A percentile compares a stretch with the other conserved stretches of the same genome.
These are phyloP conservation scores for Barnardius zonarius DNA, from an alignment of 2,113 vertebrate species.

Conservation along the genomic window DNA sequence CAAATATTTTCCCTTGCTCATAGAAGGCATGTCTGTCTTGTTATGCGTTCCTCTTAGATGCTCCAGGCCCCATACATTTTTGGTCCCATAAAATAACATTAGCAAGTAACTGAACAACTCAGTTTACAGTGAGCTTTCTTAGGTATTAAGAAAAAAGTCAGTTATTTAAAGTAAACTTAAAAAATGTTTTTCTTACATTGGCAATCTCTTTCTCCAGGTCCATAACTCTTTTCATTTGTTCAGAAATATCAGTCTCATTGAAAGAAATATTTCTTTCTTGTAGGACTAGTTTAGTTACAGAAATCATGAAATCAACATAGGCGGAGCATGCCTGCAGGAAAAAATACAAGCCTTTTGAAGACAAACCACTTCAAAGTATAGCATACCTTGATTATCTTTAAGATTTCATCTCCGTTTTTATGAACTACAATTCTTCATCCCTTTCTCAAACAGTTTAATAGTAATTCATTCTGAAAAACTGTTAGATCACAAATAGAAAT, in stretches of 20 bases:
- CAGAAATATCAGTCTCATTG: constrained; percentile 71
- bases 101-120: neutral
- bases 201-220: constrained; percentile 91
- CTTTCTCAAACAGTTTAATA: neutral
- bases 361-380: neutral
- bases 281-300: constrained; percentile 86
- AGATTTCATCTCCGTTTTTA: neutral
- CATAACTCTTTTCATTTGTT: constrained; percentile 82
- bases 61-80: neutral
- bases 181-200: constrained; percentile 80
- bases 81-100: neutral
- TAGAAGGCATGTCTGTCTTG: neutral
- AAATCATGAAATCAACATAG: constrained; percentile 89
- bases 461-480: neutral
- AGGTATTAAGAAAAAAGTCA: neutral
- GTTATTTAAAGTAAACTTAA: neutral
- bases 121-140: neutral
- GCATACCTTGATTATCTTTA: neutral
- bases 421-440: neutral
- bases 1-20: neutral
- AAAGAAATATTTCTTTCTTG: constrained; percentile 76
- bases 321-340: constrained; percentile 84
- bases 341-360: neutral
- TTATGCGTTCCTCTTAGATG: neutral
- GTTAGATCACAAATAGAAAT: neutral